Conservation (phyloP, 2,888 invertebrate genomes). For the Anoncus sp. region DNA sequence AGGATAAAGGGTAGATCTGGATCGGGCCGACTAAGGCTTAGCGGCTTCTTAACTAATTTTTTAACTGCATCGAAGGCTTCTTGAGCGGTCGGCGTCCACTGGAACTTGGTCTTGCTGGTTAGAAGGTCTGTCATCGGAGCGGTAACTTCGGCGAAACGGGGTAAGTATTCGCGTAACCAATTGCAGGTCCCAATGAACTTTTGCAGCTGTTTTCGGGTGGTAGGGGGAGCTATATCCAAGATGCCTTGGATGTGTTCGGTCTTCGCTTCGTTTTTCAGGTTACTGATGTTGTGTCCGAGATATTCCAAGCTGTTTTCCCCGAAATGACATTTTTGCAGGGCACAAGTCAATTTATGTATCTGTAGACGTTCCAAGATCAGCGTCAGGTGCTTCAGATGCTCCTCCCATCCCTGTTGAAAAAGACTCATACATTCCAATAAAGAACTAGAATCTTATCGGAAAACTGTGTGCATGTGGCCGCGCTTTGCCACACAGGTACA, state of each 20-base stretch:
- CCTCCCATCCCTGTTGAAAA: too few relatives aligned
- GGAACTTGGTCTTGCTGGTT: not conserved
- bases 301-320: not conserved
- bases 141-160: not conserved
- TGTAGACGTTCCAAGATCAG: not conserved
- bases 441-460: too few relatives aligned
- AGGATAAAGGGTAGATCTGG: not conserved
- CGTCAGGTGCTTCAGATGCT: not conserved
- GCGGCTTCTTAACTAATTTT: not conserved
- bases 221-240: not conserved
- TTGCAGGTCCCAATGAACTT: not conserved
- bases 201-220: not conserved
- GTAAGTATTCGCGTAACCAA: slow-evolving; percentile 2
- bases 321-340: not conserved
- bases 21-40: not conserved
- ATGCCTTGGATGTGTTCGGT: not conserved
- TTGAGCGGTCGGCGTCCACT: not conserved
- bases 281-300: not conserved
- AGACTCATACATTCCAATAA: too few relatives aligned
- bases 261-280: not conserved
- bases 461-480: too few relatives aligned
- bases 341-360: not conserved
- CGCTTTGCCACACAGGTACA: too few relatives aligned
- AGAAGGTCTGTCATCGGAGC: not conserved
- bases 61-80: not conserved